Percentiles rank a stretch among this genome's conserved stretches.
phyloP scores from a whole-genome alignment of 2,797 vertebrate species.

The Trichosurus vulpecula region DNA sequence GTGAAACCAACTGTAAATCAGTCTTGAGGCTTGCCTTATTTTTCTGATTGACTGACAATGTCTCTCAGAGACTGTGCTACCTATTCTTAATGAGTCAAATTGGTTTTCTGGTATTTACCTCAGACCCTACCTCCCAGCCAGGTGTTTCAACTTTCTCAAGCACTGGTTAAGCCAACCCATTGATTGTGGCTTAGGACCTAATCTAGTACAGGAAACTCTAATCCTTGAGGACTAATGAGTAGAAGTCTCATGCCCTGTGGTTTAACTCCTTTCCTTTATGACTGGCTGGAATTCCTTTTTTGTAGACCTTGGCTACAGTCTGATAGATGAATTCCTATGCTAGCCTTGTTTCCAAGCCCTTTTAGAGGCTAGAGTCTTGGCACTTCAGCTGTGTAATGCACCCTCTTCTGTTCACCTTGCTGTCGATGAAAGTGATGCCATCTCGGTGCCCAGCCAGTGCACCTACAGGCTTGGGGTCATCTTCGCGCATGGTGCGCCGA shows the following conservation, averaged over 20 bases:
- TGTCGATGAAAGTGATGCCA: slow-evolving; percentile 97
- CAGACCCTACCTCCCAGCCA: background rate
- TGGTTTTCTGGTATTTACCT: slow-evolving; percentile 6
- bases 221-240: slow-evolving; percentile 5
- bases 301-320: background rate
- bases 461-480: slow-evolving; percentile 93
- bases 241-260: slow-evolving; percentile 24
- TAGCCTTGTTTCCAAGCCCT: background rate
- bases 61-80: background rate
- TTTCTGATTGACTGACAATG: background rate
- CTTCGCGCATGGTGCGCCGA: slow-evolving; percentile 92
- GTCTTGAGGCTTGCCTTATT: background rate
- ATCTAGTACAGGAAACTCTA: slow-evolving; percentile 26
- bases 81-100: background rate
- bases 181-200: background rate
- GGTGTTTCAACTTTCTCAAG: background rate
- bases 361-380: slow-evolving; percentile 6
- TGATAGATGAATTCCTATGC: background rate
- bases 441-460: slow-evolving; percentile 94
- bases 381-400: background rate
- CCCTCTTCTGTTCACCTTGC: slow-evolving; percentile 86
- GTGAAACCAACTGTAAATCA: background rate
- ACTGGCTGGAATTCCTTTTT: slow-evolving; percentile 3
- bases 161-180: background rate
- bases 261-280: slow-evolving; percentile 31